These are phyloP conservation scores for Anastatus disparis DNA, from an alignment of 1,140 invertebrate species.

Conservation along the genomic window DNA sequence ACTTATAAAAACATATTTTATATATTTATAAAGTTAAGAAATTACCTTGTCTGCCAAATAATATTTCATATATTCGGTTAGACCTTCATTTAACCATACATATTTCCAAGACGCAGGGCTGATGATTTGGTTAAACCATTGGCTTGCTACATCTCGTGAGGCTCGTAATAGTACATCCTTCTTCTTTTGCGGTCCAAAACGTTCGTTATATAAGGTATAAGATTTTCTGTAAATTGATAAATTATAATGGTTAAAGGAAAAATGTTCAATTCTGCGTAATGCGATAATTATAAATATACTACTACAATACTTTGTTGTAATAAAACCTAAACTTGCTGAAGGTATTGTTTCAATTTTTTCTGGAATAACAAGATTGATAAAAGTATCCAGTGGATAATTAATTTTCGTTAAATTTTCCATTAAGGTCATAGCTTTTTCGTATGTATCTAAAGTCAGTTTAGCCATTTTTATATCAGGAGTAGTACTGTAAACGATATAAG, in stretches of 20 bases:
- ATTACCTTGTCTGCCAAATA: conserved; percentile 48
- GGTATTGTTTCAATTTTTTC: conserved; percentile 1
- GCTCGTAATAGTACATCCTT: conserved; percentile 67
- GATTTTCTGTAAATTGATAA: conserved; percentile 13
- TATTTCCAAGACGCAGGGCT: conserved; percentile 68
- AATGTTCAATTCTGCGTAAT: too few species aligned
- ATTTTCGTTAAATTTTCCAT: conserved; percentile 34
- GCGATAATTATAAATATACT: neutral
- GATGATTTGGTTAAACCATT: conserved; percentile 72
- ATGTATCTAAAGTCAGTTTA: conserved; percentile 4
- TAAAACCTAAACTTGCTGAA: conserved; percentile 29
- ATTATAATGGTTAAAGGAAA: neutral
- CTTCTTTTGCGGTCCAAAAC: conserved; percentile 56
- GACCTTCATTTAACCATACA: conserved; percentile 68
- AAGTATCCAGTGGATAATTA: conserved; percentile 23
- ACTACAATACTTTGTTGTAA: conserved; percentile 23
- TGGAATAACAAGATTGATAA: conserved; percentile 4
- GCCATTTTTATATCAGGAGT: conserved; percentile 15
- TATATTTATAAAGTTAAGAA: neutral
- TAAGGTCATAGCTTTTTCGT: conserved; percentile 14
- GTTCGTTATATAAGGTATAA: conserved; percentile 67
- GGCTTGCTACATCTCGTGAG: conserved; percentile 74
- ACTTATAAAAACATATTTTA: too few species aligned
- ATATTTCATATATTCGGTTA: conserved; percentile 65
- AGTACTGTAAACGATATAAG: conserved; percentile 9